A percentile compares a stretch with the other conserved stretches of the same genome.
phyloP scores from a whole-genome alignment of 1,140 invertebrate species.

The Drosophila erecta region DNA sequence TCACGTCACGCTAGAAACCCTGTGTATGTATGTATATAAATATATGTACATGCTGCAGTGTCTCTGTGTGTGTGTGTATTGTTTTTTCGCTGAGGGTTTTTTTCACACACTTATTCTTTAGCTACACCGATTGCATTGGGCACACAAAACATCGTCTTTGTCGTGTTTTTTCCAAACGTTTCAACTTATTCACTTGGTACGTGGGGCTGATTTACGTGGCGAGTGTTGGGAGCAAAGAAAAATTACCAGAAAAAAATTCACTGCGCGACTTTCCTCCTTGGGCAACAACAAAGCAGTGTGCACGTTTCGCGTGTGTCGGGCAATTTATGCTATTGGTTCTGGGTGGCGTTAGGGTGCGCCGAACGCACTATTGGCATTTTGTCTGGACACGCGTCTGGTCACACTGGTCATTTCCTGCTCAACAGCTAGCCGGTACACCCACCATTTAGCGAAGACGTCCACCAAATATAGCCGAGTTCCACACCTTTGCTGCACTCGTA shows the following conservation, averaged over 20 bases:
- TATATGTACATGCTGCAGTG: constrained; percentile 54
- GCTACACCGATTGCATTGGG: constrained; percentile 15
- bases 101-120: constrained; percentile 24
- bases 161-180: constrained; percentile 28
- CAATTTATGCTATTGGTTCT: neutral
- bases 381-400: too few relatives aligned
- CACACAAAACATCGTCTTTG: constrained; percentile 51
- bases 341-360: neutral
- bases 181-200: constrained; percentile 11
- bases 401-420: too few relatives aligned
- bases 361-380: too few relatives aligned
- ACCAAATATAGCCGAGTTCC: too few relatives aligned
- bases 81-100: constrained; percentile 49
- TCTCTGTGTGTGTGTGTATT: constrained; percentile 66
- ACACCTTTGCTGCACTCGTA: too few relatives aligned
- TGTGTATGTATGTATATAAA: constrained; percentile 40
- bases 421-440: too few relatives aligned
- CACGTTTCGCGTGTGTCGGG: neutral
- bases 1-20: constrained; percentile 75
- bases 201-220: constrained; percentile 11
- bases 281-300: constrained; percentile 56
- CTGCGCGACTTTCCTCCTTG: constrained; percentile 71
- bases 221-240: constrained; percentile 44
- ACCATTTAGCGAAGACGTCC: too few relatives aligned
- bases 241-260: constrained; percentile 79